Percentiles rank a stretch among this genome's conserved stretches.
These are phyloP conservation scores for Pteronotus mesoamericanus DNA, from an alignment of 2,797 vertebrate genomes.

Conservation along the genomic window DNA sequence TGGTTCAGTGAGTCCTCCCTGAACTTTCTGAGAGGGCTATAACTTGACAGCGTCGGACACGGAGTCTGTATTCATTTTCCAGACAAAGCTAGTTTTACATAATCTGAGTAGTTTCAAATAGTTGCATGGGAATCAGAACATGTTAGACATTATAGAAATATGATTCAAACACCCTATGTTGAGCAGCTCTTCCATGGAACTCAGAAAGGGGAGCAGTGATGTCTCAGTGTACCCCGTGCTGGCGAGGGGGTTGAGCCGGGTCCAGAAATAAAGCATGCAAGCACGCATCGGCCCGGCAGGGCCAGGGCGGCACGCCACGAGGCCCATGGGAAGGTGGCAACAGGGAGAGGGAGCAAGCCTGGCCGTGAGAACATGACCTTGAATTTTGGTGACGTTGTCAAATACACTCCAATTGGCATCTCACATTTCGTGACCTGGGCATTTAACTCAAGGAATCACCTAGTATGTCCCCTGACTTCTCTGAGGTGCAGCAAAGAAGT, in stretches of 20 bases:
- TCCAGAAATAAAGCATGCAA: not conserved
- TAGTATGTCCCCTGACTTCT: not conserved
- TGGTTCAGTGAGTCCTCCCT: not conserved
- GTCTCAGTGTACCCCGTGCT: not conserved
- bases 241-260: fast-evolving
- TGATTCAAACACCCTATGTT: not conserved
- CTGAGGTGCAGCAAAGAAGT: not conserved
- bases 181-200: not conserved
- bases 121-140: not conserved
- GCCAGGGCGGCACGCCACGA: fast-evolving
- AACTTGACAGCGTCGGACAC: not conserved
- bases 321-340: fast-evolving
- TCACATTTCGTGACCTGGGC: not conserved
- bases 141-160: not conserved
- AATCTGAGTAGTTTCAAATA: not conserved
- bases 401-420: too few species aligned
- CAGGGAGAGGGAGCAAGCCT: fast-evolving
- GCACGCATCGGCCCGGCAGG: not conserved
- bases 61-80: not conserved
- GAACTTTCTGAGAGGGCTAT: not conserved
- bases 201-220: not conserved
- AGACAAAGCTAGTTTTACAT: not conserved
- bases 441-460: not conserved
- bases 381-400: not conserved
- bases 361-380: fast-evolving